Evolutionary conservation across 2,113 vertebrate genomes (phyloP).

Genomic region (Crotalus horridus): DNA sequence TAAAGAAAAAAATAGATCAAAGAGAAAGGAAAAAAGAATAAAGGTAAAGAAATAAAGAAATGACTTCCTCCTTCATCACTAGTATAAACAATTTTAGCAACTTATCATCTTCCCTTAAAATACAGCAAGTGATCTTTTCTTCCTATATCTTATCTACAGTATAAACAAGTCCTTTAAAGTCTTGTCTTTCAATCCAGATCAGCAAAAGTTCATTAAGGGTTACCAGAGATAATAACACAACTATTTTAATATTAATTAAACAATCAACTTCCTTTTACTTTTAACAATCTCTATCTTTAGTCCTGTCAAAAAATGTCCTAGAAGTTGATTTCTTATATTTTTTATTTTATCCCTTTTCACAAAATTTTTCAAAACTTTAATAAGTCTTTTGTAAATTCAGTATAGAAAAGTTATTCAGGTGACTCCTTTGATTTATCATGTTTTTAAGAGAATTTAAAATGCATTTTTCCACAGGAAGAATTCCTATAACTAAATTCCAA

Average conservation of each 20-base stretch:
- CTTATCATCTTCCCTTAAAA: not conserved
- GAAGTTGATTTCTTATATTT: not conserved
- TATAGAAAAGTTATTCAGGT: not conserved
- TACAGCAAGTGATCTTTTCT: not conserved
- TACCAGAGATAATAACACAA: not conserved
- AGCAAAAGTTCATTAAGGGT: not conserved
- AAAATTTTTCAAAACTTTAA: not conserved
- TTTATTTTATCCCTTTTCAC: not conserved
- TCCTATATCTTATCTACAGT: not conserved
- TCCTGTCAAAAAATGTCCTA: not conserved
- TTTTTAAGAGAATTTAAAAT: not conserved
- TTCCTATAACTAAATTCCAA: not conserved
- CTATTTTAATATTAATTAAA: not conserved
- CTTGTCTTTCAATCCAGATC: not conserved
- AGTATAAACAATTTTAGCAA: not conserved
- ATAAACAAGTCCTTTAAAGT: not conserved
- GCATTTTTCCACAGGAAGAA: not conserved
- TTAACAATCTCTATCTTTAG: not conserved
- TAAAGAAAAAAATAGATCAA: not conserved
- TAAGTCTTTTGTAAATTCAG: not conserved
- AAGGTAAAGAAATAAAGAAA: not conserved
- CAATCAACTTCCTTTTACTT: not conserved
- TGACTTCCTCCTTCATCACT: not conserved
- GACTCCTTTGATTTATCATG: not conserved
- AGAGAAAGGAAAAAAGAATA: not conserved